phyloP scores from a whole-genome alignment of 2,113 vertebrate species.

The Merops nubicus region DNA sequence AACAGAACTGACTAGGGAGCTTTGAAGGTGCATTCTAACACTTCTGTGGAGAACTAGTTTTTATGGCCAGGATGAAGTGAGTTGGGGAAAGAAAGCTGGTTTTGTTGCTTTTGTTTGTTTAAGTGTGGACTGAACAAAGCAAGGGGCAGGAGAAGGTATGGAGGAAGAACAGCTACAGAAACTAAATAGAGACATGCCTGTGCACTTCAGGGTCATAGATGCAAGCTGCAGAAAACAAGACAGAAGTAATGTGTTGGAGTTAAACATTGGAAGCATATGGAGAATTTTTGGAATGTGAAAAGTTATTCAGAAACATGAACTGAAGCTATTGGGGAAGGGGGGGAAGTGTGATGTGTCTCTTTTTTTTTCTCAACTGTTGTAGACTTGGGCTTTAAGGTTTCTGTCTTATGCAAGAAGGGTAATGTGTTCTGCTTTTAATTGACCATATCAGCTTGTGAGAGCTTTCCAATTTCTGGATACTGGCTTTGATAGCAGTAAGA shows the following conservation, averaged over 20 bases:
- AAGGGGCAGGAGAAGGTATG: background rate
- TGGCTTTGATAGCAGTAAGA: background rate
- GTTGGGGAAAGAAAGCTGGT: background rate
- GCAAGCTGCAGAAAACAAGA: background rate
- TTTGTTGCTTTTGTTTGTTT: background rate
- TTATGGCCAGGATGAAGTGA: background rate
- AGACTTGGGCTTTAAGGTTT: background rate
- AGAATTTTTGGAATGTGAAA: background rate
- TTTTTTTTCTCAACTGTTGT: background rate
- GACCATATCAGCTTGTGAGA: background rate
- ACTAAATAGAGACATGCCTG: background rate
- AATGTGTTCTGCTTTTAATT: background rate
- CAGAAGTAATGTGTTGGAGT: background rate
- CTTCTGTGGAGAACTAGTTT: background rate
- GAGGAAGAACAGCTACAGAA: background rate
- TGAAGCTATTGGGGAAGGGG: background rate
- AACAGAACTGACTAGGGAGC: background rate
- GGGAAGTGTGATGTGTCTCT: background rate
- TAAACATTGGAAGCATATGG: background rate
- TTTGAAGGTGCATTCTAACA: background rate
- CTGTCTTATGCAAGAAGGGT: background rate
- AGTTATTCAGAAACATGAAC: background rate
- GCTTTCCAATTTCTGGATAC: background rate
- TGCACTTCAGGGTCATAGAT: background rate
- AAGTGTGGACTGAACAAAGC: background rate